Conservation (phyloP, 2,888 invertebrate species). For the Noctua pronuba region DNA sequence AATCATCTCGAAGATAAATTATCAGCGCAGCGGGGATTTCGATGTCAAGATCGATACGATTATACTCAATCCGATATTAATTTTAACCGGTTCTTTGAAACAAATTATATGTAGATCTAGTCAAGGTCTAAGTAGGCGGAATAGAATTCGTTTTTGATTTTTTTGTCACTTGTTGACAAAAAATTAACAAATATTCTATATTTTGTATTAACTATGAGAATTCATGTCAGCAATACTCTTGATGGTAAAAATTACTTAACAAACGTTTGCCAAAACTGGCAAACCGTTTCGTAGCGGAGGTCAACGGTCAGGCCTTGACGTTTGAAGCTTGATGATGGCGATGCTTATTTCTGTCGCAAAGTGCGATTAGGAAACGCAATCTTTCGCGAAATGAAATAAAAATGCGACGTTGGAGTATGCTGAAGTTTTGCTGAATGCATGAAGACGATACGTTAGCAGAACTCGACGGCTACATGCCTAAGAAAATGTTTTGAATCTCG, state of each 20-base stretch:
- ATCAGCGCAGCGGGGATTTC: slow-evolving; percentile 26
- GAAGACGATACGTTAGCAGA: background rate
- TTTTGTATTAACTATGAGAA: slow-evolving; percentile 3
- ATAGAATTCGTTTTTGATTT: background rate
- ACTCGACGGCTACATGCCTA: background rate
- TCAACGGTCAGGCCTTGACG: slow-evolving; percentile 25
- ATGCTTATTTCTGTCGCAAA: background rate
- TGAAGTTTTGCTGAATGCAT: background rate
- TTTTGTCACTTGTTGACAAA: background rate
- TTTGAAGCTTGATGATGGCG: slow-evolving; percentile 3
- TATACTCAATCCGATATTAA: slow-evolving; percentile 1
- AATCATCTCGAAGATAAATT: slow-evolving; percentile 42
- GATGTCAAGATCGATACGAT: slow-evolving; percentile 38
- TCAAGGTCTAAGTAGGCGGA: background rate
- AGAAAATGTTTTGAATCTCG: background rate
- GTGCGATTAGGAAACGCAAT: slow-evolving; percentile 7
- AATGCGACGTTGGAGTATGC: background rate
- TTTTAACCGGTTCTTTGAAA: slow-evolving; percentile 7
- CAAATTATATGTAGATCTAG: background rate
- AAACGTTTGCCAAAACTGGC: slow-evolving; percentile 8
- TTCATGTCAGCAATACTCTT: background rate
- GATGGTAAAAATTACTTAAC: slow-evolving; percentile 12
- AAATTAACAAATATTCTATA: background rate
- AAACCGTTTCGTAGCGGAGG: slow-evolving; percentile 39
- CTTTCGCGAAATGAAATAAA: no score